These are phyloP conservation scores for Malacosoma neustria DNA, from an alignment of 2,888 invertebrate species.

Conservation along the genomic window DNA sequence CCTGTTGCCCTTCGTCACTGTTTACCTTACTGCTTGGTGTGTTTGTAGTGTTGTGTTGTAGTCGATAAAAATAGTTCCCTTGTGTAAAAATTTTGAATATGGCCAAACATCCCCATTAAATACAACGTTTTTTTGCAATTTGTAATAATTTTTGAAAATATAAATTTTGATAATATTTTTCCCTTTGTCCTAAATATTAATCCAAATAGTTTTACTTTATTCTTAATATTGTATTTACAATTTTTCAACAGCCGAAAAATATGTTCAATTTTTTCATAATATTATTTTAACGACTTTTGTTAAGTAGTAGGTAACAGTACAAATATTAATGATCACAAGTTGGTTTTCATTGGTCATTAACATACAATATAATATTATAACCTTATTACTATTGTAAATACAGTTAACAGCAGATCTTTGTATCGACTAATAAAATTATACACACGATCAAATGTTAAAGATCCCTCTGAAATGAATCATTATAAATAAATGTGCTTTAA, in stretches of 20 bases:
- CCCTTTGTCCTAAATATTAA: constrained; percentile 72
- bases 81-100: constrained; percentile 59
- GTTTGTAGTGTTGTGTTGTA: constrained; percentile 56
- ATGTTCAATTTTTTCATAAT: constrained; percentile 72
- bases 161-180: constrained; percentile 76
- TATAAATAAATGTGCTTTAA: constrained; percentile 3
- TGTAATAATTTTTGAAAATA: constrained; percentile 76
- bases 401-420: constrained; percentile 68
- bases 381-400: constrained; percentile 63
- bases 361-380: constrained; percentile 70
- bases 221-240: constrained; percentile 75
- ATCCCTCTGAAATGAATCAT: constrained; percentile 11
- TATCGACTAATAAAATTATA: constrained; percentile 51
- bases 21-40: constrained; percentile 64
- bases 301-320: constrained; percentile 77
- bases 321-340: constrained; percentile 77
- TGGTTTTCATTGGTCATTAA: constrained; percentile 77
- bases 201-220: constrained; percentile 75
- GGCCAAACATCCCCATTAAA: constrained; percentile 72
- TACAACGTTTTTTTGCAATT: constrained; percentile 61
- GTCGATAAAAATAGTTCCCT: constrained; percentile 72
- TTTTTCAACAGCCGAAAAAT: constrained; percentile 76
- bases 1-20: constrained; percentile 36
- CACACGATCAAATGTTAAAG: constrained; percentile 23
- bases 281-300: constrained; percentile 76